These are phyloP conservation scores for Tholera decimalis DNA, from an alignment of 2,888 invertebrate species.

Conservation along the genomic window DNA sequence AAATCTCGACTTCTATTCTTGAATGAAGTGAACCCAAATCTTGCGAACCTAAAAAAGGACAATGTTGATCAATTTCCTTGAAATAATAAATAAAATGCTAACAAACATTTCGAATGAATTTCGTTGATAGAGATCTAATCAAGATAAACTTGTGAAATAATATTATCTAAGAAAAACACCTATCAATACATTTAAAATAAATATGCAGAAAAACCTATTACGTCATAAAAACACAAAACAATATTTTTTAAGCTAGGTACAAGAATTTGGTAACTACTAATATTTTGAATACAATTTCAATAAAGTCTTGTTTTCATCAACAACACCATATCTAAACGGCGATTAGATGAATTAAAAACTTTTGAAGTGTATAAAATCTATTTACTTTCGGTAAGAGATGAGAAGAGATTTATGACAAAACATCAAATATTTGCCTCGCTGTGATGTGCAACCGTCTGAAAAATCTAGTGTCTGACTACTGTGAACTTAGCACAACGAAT, in stretches of 20 bases:
- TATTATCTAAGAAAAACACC: not conserved
- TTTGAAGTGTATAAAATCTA: conserved; percentile 17
- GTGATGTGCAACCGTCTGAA: not conserved
- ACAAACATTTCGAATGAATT: not conserved
- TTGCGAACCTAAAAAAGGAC: not conserved
- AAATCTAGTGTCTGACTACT: conserved; percentile 8
- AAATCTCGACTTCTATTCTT: conserved; percentile 9
- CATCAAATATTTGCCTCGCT: conserved; percentile 1
- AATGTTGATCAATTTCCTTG: too few species aligned
- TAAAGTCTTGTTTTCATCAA: conserved; percentile 20
- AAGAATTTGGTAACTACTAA: conserved; percentile 13
- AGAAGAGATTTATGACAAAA: conserved; percentile 8
- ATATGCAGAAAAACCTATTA: not conserved
- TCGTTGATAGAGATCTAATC: not conserved
- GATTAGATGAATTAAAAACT: conserved; percentile 8
- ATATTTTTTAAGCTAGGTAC: not conserved
- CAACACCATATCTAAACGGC: conserved; percentile 11
- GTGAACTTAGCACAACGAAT: conserved; percentile 28
- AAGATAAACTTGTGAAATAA: not conserved
- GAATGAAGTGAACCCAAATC: not conserved
- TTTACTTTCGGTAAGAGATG: conserved; percentile 1
- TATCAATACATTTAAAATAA: not conserved
- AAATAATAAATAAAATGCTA: not conserved
- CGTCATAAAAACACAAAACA: not conserved
- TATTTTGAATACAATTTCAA: conserved; percentile 6